These are phyloP conservation scores for Ptyas mucosa DNA, from an alignment of 2,113 vertebrate genomes.

Conservation along the genomic window DNA sequence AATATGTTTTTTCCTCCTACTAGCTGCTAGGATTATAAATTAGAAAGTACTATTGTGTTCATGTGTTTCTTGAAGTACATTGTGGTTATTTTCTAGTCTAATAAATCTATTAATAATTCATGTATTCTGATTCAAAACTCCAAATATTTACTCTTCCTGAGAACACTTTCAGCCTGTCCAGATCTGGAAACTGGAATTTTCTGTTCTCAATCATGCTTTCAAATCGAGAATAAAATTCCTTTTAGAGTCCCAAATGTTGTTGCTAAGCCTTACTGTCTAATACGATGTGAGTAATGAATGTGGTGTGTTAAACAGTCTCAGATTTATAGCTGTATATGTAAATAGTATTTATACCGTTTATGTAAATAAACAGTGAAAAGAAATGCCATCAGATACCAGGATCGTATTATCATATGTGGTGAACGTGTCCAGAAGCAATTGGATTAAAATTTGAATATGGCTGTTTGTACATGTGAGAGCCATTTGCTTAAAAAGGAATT, in stretches of 20 bases:
- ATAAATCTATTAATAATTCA: not conserved
- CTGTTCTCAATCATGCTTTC: not conserved
- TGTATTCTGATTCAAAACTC: not conserved
- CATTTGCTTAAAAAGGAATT: not conserved
- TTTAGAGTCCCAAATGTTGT: not conserved
- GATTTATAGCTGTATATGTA: not conserved
- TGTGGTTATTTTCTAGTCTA: not conserved
- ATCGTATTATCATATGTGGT: too few relatives aligned
- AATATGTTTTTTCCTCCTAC: not conserved
- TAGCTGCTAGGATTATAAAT: not conserved
- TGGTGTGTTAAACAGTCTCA: not conserved
- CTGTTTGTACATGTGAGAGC: not conserved
- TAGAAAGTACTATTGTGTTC: not conserved
- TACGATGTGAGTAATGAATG: not conserved
- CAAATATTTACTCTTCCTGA: not conserved
- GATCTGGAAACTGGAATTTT: not conserved
- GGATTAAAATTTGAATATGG: too few relatives aligned
- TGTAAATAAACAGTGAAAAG: not conserved
- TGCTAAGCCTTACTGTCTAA: not conserved
- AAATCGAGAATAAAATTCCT: not conserved
- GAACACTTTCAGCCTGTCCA: not conserved
- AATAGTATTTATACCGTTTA: not conserved
- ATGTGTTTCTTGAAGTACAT: not conserved
- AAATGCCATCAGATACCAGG: too few relatives aligned
- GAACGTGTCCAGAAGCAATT: too few relatives aligned